Conservation (phyloP, 2,113 vertebrate species). For the Daubentonia madagascariensis region DNA sequence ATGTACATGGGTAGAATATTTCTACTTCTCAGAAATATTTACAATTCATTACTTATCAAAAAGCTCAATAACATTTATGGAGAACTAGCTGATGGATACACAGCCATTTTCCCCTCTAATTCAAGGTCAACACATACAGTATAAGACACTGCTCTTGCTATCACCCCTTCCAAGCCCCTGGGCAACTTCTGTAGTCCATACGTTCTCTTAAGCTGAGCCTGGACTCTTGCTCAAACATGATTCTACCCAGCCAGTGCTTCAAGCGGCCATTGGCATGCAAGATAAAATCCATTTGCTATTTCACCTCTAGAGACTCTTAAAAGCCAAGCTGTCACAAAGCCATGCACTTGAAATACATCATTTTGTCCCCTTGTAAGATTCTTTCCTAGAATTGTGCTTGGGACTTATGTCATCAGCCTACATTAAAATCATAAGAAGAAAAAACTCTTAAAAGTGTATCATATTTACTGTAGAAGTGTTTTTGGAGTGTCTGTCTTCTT, state of each 20-base stretch:
- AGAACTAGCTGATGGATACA: conserved; percentile 3
- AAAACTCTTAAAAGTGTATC: background rate
- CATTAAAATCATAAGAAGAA: conserved; percentile 45
- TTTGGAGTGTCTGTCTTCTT: background rate
- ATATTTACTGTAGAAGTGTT: conserved; percentile 19
- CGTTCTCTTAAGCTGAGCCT: background rate
- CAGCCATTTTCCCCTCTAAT: background rate
- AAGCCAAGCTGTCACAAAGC: conserved; percentile 62
- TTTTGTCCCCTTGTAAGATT: conserved; percentile 56
- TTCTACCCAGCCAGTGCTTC: background rate
- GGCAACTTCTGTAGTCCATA: background rate
- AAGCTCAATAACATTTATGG: conserved; percentile 25
- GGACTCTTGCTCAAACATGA: background rate
- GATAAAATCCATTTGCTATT: conserved; percentile 54
- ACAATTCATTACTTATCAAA: conserved; percentile 32
- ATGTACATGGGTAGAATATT: background rate
- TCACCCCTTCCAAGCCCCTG: background rate
- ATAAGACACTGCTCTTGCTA: background rate
- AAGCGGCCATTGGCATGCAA: background rate
- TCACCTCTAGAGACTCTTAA: conserved; percentile 55
- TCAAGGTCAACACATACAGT: conserved; percentile 5
- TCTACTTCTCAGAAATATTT: background rate
- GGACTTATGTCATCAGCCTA: conserved; percentile 55
- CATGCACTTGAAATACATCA: conserved; percentile 51
- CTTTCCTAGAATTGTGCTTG: conserved; percentile 61